Base-by-base conservation (phyloP, 92 coral and sea anemone species). In the Porites divaricata region DNA sequence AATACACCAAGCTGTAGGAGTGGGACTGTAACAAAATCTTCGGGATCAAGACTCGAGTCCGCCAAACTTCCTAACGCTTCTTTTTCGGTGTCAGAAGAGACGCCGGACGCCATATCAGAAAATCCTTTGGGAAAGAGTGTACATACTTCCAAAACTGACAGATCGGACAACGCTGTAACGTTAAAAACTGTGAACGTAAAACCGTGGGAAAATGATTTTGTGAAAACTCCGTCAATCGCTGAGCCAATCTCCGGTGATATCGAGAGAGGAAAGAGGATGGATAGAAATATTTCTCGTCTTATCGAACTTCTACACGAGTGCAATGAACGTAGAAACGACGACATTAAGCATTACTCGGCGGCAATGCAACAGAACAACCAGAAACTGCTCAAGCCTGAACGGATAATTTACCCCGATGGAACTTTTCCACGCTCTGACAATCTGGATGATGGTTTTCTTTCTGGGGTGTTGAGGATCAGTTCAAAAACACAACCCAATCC, bases 161-260 rank as follows among this genome's bases (percentile, higher is more conserved):
- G 19, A 16, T 58, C 67, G 28, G 70, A 74, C 13, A 59, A 65
- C 48, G 15, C 35, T 11, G 58, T 78, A 23, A n/a, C 61, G 21
- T 50, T 65, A 23, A 64, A 50, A 50, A 78, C 59, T 64, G 83
- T 78, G 17, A 78, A 78, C 66, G 61, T 78, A 15, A 65, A 65
- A 21, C 83, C 83, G 8, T 78, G 83, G 83, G 62, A 20, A 64
- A 78, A 64, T 9, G 83, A 78, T 51, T 11, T 21, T 2, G 14
- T 78, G 21, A 65, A 78, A 63, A 49, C 50, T 14, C 23, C 63
- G 6, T 45, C 19, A 58, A 65, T 1, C 13, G 10, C 17, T 22
- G 72, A 20, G 11, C 21, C 21, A 16, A 14, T 26, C 15, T 57
- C 15, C 24, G 21, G 17, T 41, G 52, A 16, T 11, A 10, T 16